Evolutionary conservation across 2,888 invertebrate genomes (phyloP), one percentile per base, ranked within the genome.

Genomic region (Nemurella pictetii): DNA sequence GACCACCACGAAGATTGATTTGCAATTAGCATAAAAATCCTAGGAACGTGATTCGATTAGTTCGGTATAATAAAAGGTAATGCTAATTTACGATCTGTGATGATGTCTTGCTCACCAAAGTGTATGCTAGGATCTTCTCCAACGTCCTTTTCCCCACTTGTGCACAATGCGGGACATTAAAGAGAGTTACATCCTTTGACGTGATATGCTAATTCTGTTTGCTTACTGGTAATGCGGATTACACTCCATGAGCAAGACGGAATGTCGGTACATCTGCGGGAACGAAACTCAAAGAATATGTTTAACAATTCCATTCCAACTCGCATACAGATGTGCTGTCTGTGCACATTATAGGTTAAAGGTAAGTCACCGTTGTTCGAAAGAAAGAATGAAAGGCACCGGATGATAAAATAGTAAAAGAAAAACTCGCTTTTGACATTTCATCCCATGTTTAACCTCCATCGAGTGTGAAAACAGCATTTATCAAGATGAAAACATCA

Each of bases 381-480:
- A 55, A 55, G 55, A 55, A 55, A 55, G 55, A 55, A 55, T 55
- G 55, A 20, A 2, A 55, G 55, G 55, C 55, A 55, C 15, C 55
- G 20, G 55, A 55, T 55, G 20, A 55, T 55, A 55, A 55, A 55
- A 55, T 55, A 55, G 55, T 5, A n/a, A 27, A 28, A 75, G 28
- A 75, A 75, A 75, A 75, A 75, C 75, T 28, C 26, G 75, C 12
- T 26, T 26, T n/a, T 26, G 75, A 75, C 75, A 75, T 75, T 28
- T 75, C 75, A 75, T 75, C 75, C 75, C 75, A 75, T 75, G 75
- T 75, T 75, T 28, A 75, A 75, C 9, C n/a, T 75, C 28, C 75
- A 26, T 28, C 28, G 27, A 26, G 75, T 75, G 75, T 75, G 75
- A 75, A 75, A 75, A 75, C 75, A 4, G 75, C 75, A 75, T 75